These are phyloP conservation scores for Pseudomyrmex gracilis DNA, from an alignment of 1,140 invertebrate species.

Conservation along the genomic window DNA sequence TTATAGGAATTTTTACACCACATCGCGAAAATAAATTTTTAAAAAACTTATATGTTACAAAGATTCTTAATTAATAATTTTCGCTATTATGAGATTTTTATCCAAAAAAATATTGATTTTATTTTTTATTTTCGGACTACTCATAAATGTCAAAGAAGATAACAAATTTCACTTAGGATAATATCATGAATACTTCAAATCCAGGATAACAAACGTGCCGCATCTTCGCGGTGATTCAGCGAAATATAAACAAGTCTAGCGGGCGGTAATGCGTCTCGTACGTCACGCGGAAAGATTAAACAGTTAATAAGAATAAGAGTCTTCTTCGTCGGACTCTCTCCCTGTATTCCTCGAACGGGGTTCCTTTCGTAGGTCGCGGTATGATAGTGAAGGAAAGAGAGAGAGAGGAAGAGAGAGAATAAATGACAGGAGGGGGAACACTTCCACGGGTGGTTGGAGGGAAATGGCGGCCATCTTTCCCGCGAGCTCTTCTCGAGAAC, in stretches of 20 bases:
- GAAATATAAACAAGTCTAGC: slow-evolving; percentile 83
- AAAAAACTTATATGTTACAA: neutral
- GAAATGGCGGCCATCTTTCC: slow-evolving; percentile 86
- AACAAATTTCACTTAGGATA: slow-evolving; percentile 36
- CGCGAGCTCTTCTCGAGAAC: slow-evolving; percentile 85
- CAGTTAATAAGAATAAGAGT: slow-evolving; percentile 87
- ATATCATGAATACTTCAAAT: slow-evolving; percentile 48
- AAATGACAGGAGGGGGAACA: slow-evolving; percentile 72
- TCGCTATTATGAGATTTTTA: neutral
- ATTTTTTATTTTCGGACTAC: neutral
- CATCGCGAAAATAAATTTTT: neutral
- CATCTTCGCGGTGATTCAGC: slow-evolving; percentile 73
- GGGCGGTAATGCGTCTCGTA: slow-evolving; percentile 82
- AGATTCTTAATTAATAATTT: slow-evolving; percentile 2
- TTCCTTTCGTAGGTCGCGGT: slow-evolving; percentile 75
- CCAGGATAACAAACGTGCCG: slow-evolving; percentile 70
- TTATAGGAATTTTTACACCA: neutral
- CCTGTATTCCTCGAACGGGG: slow-evolving; percentile 77
- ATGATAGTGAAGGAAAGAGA: slow-evolving; percentile 56
- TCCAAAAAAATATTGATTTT: neutral
- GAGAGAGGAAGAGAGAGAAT: slow-evolving; percentile 55
- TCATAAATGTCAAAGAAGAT: slow-evolving; percentile 28
- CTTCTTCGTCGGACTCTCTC: slow-evolving; percentile 75
- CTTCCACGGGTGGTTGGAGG: slow-evolving; percentile 85
- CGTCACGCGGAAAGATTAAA: slow-evolving; percentile 85